These are phyloP conservation scores for Drosophila pseudotakahashii DNA, from an alignment of 2,888 invertebrate species.

Conservation along the genomic window DNA sequence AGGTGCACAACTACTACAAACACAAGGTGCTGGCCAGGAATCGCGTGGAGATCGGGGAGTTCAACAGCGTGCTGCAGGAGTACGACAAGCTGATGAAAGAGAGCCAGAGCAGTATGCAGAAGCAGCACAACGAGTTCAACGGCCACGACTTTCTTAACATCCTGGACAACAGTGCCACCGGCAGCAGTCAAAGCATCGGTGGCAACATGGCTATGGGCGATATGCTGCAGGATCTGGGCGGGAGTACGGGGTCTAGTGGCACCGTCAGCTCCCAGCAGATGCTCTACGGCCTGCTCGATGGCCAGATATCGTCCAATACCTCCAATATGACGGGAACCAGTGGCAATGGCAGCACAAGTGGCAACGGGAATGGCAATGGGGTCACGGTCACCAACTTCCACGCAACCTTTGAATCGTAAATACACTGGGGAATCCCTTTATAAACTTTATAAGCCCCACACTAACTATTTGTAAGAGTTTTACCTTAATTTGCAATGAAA, in stretches of 20 bases:
- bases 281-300: constrained; percentile 61
- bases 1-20: constrained; percentile 83
- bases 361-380: constrained; percentile 11
- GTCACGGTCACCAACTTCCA: constrained; percentile 42
- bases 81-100: constrained; percentile 84
- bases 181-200: constrained; percentile 60
- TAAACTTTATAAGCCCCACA: not conserved
- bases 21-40: constrained; percentile 82
- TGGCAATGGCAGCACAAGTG: constrained; percentile 25
- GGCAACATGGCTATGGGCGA: constrained; percentile 53
- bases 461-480: not conserved
- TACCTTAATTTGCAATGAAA: not conserved
- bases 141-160: constrained; percentile 82
- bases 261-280: constrained; percentile 49
- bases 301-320: constrained; percentile 43
- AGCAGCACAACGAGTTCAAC: constrained; percentile 75
- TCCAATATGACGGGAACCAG: constrained; percentile 38
- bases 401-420: constrained; percentile 37
- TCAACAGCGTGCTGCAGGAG: constrained; percentile 81
- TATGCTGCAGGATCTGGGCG: constrained; percentile 66
- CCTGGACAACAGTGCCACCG: constrained; percentile 74
- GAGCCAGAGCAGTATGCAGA: constrained; percentile 82
- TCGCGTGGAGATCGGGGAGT: constrained; percentile 81
- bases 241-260: constrained; percentile 58
- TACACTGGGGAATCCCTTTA: not conserved